Evolutionary conservation across 2,888 invertebrate species (phyloP).

Genomic region (Leptopilina drosophilae): DNA sequence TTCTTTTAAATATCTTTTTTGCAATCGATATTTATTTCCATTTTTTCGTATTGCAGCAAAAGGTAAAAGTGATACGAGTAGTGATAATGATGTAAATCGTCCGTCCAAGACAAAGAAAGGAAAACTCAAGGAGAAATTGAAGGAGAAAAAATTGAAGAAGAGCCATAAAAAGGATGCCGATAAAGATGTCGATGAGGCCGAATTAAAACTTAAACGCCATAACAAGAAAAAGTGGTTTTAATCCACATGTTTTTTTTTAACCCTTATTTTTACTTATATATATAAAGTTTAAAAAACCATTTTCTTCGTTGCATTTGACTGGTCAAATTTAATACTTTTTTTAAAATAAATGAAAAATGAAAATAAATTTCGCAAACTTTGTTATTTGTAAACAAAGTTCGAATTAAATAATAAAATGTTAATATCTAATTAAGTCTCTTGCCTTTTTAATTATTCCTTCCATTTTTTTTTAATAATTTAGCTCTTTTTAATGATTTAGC

Average conservation of each 20-base stretch:
- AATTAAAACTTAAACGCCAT: constrained; percentile 76
- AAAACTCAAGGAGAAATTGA: constrained; percentile 78
- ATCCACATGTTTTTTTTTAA: constrained; percentile 43
- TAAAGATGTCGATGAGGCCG: constrained; percentile 81
- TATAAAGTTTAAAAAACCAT: constrained; percentile 24
- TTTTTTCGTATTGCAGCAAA: constrained; percentile 72
- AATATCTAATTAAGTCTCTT: neutral
- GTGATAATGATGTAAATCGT: constrained; percentile 70
- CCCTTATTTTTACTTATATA: constrained; percentile 22
- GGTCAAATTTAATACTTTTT: constrained; percentile 59
- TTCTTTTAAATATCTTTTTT: too few species aligned
- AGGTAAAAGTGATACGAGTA: constrained; percentile 77
- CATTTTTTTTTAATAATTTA: neutral
- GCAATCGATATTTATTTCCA: too few species aligned
- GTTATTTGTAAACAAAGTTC: constrained; percentile 52
- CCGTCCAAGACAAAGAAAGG: constrained; percentile 78
- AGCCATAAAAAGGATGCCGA: constrained; percentile 79
- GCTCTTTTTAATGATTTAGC: neutral
- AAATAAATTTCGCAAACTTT: constrained; percentile 29
- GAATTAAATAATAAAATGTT: neutral
- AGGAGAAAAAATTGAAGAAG: constrained; percentile 77
- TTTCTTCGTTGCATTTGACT: constrained; percentile 51
- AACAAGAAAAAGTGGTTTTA: constrained; percentile 79
- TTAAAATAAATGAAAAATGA: neutral
- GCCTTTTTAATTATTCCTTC: neutral